Base-by-base conservation (phyloP, 2,113 vertebrate genomes). In the Xiphophorus maculatus region DNA sequence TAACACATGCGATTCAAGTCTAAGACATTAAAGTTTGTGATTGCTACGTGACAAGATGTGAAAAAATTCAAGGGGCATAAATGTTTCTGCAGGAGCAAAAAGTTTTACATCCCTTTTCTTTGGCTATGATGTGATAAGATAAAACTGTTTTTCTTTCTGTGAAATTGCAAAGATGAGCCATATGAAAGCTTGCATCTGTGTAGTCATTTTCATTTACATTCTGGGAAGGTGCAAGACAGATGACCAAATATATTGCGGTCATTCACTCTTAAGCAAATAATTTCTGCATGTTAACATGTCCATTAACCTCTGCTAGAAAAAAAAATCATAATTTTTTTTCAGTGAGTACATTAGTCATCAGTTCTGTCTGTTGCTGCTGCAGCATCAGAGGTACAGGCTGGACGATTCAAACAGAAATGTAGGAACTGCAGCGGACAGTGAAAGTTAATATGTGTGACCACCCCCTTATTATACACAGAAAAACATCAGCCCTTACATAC, bases 251-350 rank as follows among this genome's bases (percentile, higher is more conserved):
- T 95, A 96, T 96, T 96, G 93, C 94, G 95, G 95, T 96, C 95
- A 97, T 97, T 97, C 97, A 94, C 93, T 95, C 96, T 96, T 94
- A 97, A 97, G 96, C 96, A 97, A 96, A 96, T 97, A 88, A 96
- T 97, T 97, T 97, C 94, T 94, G 93, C 93, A 95, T 80, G 95
- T 94, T 97, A 96, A 96, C 96, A 95, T 94, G 92, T 96, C 97
- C 96, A 97, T 97, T 97, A 98, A 97, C 96, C 96, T 92, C 89
- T 93, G 95, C 93, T 94, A 91, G 92, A 15, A 42, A 42, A 37
- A 35, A 94, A 96, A 96, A 96, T 96, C 94, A 96, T 95, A 96
- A 96, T 97, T 96, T 96, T 96, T 95, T 91, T 94, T 94, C 95
- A 94, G 93, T 94, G 94, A 95, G 95, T 94, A 96, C 94, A 97